Evolutionary conservation across 2,113 vertebrate species (phyloP), one percentile per base, ranked within the genome.

Genomic region (Tyto alba): DNA sequence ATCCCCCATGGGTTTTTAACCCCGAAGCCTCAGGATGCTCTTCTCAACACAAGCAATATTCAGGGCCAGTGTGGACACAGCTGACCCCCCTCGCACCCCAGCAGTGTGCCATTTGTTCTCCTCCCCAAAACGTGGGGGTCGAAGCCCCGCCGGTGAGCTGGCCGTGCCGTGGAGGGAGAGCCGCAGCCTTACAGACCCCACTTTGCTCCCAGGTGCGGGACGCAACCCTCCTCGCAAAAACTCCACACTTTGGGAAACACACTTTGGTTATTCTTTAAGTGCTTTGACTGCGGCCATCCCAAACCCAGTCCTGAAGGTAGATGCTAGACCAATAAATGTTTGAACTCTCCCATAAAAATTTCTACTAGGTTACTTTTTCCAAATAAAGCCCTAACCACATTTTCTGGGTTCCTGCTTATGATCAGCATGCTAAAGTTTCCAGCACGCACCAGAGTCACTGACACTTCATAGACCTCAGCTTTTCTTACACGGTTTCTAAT

Each of bases 351-450:
- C 76, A 76, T 63, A 84, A 86, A 94, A 80, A 69, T 14, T 81
- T 90, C 93, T 52, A 0, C 90, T 85, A 20, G n/a, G 85, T 88
- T 73, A 60, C 34, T 91, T 95, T 95, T 96, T 93, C 83, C 91
- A 97, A 94, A 90, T 91, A 73, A 92, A 92, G 80, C 45, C 5
- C 52, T 71, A 45, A 48, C 57, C 12, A 4, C 32, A 16, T n/a
- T 82, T 74, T 83, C 84, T 32, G 67, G 78, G 62, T 78, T 76
- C 81, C 76, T 84, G 20, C 48, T 79, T 38, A 60, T 2, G 17
- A 50, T 27, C 79, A 81, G 34, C 36, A 15, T 0, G 27, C 29
- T n/a, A 19, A 52, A 52, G 75, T 48, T 68, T 72, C 84, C 84
- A 91, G 53, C 2, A 0, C 3, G 4, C 36, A 26, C 59, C 69